Conservation (phyloP, 1,140 invertebrate genomes). For the Grapholita molesta region DNA sequence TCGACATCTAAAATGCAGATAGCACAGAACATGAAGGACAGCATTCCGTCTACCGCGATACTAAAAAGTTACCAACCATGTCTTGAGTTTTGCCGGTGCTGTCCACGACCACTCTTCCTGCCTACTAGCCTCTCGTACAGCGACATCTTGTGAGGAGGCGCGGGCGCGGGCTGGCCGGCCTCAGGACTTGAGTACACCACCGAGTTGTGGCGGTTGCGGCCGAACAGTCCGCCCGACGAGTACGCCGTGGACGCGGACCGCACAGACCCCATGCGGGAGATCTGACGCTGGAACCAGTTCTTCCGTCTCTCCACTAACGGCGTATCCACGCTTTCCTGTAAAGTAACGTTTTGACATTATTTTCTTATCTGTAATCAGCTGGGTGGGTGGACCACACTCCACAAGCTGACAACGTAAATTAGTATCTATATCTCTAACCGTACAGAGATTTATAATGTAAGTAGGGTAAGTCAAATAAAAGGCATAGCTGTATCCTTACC, state of each 20-base stretch:
- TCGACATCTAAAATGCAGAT: no score
- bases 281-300: slow-evolving; percentile 91
- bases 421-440: no score
- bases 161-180: slow-evolving; percentile 78
- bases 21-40: no score
- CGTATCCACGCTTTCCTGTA: slow-evolving; percentile 91
- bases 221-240: slow-evolving; percentile 88
- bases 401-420: no score
- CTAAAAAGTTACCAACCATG: no score
- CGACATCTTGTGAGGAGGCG: slow-evolving; percentile 83
- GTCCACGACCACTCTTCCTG: slow-evolving; percentile 85
- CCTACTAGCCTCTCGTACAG: slow-evolving; percentile 89
- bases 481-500: no score
- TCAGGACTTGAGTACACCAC: slow-evolving; percentile 89
- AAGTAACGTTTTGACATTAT: slow-evolving; percentile 24
- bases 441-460: no score
- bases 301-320: slow-evolving; percentile 90
- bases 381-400: no score
- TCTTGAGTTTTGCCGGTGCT: slow-evolving; percentile 80
- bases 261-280: slow-evolving; percentile 89
- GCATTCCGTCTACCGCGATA: no score
- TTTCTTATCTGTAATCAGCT: no score
- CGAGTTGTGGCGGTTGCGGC: slow-evolving; percentile 83
- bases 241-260: slow-evolving; percentile 90
- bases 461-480: no score